phyloP scores from a whole-genome alignment of 1,140 invertebrate genomes.

The Lucilia sericata region DNA sequence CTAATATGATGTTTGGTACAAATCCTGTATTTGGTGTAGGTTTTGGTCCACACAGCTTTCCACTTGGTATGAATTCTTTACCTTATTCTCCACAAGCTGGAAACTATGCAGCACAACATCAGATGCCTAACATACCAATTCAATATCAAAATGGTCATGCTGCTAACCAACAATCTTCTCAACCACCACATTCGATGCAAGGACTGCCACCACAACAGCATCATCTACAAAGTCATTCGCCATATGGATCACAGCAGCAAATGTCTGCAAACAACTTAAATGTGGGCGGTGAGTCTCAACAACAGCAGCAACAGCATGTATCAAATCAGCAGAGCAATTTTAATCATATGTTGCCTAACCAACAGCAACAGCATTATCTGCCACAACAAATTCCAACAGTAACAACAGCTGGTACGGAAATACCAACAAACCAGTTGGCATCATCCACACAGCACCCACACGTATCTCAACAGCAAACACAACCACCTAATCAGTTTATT shows the following conservation, averaged over 20 bases:
- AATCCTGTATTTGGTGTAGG: constrained; percentile 47
- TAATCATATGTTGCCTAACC: not conserved
- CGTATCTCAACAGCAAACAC: constrained; percentile 50
- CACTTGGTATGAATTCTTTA: not conserved
- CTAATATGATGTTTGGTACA: constrained; percentile 45
- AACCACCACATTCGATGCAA: not conserved
- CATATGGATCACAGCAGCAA: not conserved
- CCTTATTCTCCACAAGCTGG: constrained; percentile 9
- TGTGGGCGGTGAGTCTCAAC: not conserved
- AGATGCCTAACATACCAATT: constrained; percentile 41
- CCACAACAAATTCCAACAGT: constrained; percentile 3
- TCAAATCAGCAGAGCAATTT: not conserved
- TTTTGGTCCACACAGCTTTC: constrained; percentile 38
- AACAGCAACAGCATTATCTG: not conserved
- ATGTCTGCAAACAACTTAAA: not conserved
- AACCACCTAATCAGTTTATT: constrained; percentile 55
- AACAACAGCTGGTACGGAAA: not conserved
- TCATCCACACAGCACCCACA: constrained; percentile 48
- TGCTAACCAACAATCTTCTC: not conserved
- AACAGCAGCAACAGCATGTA: constrained; percentile 38
- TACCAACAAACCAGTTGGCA: not conserved
- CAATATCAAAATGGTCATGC: constrained; percentile 49
- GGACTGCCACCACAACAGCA: constrained; percentile 26
- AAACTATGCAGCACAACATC: not conserved
- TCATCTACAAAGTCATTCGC: not conserved